phyloP scores from a whole-genome alignment of 2,888 invertebrate species.

The Leucania comma region DNA sequence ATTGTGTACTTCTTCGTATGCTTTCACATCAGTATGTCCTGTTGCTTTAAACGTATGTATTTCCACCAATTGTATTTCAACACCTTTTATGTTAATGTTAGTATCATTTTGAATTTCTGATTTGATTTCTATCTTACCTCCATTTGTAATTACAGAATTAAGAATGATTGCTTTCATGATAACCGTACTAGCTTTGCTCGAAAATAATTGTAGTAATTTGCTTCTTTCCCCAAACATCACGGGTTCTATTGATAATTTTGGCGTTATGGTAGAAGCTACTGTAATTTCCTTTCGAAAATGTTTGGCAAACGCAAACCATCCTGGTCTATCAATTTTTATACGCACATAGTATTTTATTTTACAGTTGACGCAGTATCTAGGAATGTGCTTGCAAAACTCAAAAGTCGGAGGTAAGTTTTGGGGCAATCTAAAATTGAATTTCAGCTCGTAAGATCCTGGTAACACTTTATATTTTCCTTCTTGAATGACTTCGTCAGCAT shows the following conservation, averaged over 20 bases:
- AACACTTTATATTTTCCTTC: constrained; percentile 36
- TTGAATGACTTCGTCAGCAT: constrained; percentile 37
- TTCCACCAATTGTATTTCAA: constrained; percentile 68
- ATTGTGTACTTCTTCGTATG: constrained; percentile 51
- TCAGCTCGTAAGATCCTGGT: constrained; percentile 63
- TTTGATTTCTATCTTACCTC: constrained; percentile 64
- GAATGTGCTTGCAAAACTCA: constrained; percentile 42
- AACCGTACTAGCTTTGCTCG: constrained; percentile 63
- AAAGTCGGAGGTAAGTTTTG: constrained; percentile 66
- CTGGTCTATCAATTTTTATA: constrained; percentile 71
- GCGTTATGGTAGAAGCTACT: constrained; percentile 66
- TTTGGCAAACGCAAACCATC: constrained; percentile 67
- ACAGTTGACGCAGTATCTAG: constrained; percentile 55
- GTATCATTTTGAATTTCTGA: constrained; percentile 70
- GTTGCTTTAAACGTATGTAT: constrained; percentile 59
- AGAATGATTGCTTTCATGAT: constrained; percentile 67
- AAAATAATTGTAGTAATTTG: constrained; percentile 67
- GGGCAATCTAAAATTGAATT: constrained; percentile 69
- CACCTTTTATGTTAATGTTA: constrained; percentile 64
- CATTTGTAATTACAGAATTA: constrained; percentile 64
- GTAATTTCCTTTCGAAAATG: constrained; percentile 69
- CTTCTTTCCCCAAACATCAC: constrained; percentile 67
- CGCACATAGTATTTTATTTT: constrained; percentile 70
- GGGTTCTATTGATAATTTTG: constrained; percentile 63
- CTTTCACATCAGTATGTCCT: constrained; percentile 44